phyloP scores from a whole-genome alignment of 2,888 invertebrate species.

The Nomada lathburiana region DNA sequence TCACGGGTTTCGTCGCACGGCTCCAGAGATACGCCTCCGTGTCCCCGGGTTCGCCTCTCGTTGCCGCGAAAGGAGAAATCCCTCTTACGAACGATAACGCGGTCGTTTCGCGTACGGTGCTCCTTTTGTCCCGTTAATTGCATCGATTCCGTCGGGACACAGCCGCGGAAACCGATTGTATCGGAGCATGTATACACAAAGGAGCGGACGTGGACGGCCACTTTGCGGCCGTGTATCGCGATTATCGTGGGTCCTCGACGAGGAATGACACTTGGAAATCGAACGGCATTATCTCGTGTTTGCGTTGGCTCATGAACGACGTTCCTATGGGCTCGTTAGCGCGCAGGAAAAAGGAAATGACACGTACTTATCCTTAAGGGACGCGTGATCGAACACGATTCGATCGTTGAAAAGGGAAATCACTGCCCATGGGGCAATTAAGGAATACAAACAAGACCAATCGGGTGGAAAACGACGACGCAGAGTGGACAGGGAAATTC shows the following conservation, averaged over 20 bases:
- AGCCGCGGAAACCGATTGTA: conserved; percentile 26
- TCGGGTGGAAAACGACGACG: background rate
- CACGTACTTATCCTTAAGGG: background rate
- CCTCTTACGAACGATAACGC: conserved; percentile 55
- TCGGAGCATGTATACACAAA: conserved; percentile 36
- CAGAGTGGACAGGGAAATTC: background rate
- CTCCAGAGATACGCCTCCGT: conserved; percentile 39
- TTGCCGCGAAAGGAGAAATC: too few species aligned
- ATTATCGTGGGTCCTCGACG: conserved; percentile 32
- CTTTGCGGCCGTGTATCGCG: conserved; percentile 19
- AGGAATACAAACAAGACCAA: conserved; percentile 13
- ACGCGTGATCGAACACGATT: background rate
- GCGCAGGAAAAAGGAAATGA: conserved; percentile 43
- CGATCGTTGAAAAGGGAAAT: background rate
- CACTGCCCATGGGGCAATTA: background rate
- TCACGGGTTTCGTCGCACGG: conserved; percentile 18
- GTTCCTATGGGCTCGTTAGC: conserved; percentile 18
- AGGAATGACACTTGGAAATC: conserved; percentile 23
- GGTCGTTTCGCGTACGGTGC: conserved; percentile 3
- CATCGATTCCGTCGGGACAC: conserved; percentile 26
- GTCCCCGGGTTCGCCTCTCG: conserved; percentile 8
- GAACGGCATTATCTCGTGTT: conserved; percentile 39
- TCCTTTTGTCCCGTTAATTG: conserved; percentile 44
- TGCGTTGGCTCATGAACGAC: conserved; percentile 14
- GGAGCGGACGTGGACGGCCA: conserved; percentile 36